Evolutionary conservation across 2,888 invertebrate species (phyloP).

Genomic region (Lepidocyrtinus sp.): DNA sequence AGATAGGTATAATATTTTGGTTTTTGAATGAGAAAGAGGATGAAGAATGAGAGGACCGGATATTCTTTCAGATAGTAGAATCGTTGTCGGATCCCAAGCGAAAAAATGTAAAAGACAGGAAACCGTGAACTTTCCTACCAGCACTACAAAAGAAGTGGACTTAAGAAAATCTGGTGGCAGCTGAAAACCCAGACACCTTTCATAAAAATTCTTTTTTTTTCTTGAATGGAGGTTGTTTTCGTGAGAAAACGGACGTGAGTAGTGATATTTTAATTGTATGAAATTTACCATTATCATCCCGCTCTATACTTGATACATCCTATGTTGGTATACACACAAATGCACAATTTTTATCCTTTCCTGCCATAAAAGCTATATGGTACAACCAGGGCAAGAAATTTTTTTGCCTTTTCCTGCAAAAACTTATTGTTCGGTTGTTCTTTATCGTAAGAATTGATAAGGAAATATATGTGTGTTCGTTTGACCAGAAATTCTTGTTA

Average conservation of each 20-base stretch:
- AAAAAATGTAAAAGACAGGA: too few species aligned
- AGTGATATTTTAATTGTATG: constrained; percentile 29
- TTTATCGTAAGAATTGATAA: too few species aligned
- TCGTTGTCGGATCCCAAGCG: too few species aligned
- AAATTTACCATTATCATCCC: constrained; percentile 12
- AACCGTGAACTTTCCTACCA: constrained; percentile 8
- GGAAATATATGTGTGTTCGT: too few species aligned
- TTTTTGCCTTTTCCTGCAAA: too few species aligned
- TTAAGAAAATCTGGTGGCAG: not conserved
- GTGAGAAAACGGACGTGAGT: constrained; percentile 44
- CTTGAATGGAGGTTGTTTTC: constrained; percentile 13
- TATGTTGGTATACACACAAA: too few species aligned
- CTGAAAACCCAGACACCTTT: not conserved
- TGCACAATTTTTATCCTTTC: too few species aligned
- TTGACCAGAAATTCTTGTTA: not conserved
- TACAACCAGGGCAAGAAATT: too few species aligned
- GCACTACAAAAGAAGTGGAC: not conserved
- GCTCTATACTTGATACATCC: too few species aligned
- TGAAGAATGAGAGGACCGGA: not conserved
- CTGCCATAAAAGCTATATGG: too few species aligned
- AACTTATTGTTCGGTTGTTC: too few species aligned
- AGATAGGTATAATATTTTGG: not conserved
- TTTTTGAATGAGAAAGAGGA: not conserved
- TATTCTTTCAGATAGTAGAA: constrained; percentile 6
- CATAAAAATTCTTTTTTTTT: too few species aligned